phyloP scores from a whole-genome alignment of 2,888 invertebrate species.

The Chydorus sphaericus region DNA sequence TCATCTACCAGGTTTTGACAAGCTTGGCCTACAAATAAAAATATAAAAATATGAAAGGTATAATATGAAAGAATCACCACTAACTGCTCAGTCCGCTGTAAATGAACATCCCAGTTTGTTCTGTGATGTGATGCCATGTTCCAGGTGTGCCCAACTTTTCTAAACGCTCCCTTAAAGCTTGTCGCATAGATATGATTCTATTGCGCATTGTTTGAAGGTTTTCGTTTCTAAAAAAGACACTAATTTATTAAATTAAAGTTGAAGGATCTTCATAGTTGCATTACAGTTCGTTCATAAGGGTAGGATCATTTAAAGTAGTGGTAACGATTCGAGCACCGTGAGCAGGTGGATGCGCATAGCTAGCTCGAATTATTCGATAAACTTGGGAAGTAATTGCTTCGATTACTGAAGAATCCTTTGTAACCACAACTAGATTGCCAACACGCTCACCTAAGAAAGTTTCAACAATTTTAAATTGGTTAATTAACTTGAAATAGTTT shows the following conservation, averaged over 20 bases:
- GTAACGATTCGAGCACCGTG: constrained; percentile 87
- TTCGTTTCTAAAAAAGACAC: constrained; percentile 65
- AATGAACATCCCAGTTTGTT: constrained; percentile 97
- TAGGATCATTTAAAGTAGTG: constrained; percentile 57
- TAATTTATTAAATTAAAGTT: too few relatives aligned
- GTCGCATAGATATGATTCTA: constrained; percentile 77
- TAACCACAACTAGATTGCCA: constrained; percentile 76
- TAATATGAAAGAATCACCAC: constrained; percentile 22
- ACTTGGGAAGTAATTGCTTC: constrained; percentile 69
- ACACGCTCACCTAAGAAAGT: constrained; percentile 71
- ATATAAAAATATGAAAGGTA: background rate
- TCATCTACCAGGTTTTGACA: constrained; percentile 59
- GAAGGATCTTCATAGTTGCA: constrained; percentile 19
- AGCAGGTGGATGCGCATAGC: constrained; percentile 94
- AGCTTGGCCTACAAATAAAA: constrained; percentile 52
- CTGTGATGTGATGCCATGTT: constrained; percentile 86
- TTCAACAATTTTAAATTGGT: background rate
- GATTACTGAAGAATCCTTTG: constrained; percentile 43
- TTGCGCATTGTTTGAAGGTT: constrained; percentile 74
- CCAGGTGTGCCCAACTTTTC: constrained; percentile 72
- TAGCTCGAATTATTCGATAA: constrained; percentile 69
- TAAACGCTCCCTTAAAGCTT: constrained; percentile 53
- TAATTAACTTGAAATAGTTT: background rate
- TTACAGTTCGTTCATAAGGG: constrained; percentile 70
- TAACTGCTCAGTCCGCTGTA: constrained; percentile 82